Evolutionary conservation across 2,113 vertebrate genomes (phyloP).

Genomic region (Naja naja): DNA sequence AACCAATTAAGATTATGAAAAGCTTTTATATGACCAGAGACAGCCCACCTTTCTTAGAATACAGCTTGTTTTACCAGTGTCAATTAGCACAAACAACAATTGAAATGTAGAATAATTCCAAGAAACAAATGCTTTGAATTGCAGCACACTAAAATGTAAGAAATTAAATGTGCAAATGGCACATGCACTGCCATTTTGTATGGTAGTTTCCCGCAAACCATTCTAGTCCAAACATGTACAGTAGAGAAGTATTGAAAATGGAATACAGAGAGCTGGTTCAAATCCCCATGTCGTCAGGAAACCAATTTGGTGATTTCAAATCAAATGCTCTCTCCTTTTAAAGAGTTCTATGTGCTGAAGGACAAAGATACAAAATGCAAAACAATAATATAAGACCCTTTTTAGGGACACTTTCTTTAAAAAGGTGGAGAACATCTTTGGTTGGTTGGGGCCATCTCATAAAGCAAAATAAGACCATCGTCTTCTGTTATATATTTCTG

Average conservation of each 20-base stretch:
- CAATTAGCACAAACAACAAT: not conserved
- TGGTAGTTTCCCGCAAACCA: not conserved
- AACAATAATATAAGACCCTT: not conserved
- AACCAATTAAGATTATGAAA: not conserved
- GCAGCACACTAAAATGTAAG: not conserved
- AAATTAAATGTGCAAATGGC: not conserved
- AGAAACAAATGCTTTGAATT: not conserved
- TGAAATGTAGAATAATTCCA: not conserved
- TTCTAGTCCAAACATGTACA: not conserved
- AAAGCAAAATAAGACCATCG: constrained; percentile 3
- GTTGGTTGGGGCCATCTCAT: constrained; percentile 11
- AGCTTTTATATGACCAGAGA: not conserved
- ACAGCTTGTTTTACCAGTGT: not conserved
- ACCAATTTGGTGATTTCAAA: not conserved
- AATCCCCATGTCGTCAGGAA: not conserved
- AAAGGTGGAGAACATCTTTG: not conserved
- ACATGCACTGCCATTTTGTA: not conserved
- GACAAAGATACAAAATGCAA: not conserved
- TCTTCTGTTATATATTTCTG: not conserved
- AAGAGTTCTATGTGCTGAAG: not conserved
- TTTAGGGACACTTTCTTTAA: not conserved
- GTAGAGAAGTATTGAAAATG: not conserved
- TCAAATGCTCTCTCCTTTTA: not conserved
- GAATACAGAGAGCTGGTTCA: not conserved
- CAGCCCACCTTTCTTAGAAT: not conserved